Conservation (phyloP, 2,797 vertebrate species). For the Typhlichthys eigenmanni region DNA sequence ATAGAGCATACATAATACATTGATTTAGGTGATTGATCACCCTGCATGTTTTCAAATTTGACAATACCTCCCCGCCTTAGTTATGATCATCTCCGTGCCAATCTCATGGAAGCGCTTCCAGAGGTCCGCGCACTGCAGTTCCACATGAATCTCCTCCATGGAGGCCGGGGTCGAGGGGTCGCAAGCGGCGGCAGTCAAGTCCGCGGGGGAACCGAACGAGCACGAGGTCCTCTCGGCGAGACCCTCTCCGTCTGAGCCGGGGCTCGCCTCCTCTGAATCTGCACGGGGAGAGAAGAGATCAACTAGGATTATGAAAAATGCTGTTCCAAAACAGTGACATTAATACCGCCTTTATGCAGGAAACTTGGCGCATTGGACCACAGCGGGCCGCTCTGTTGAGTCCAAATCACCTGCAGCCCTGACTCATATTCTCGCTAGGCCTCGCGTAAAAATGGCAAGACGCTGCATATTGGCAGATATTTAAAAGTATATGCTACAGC, state of each 20-base stretch:
- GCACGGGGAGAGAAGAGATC: conserved; percentile 20
- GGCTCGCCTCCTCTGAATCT: conserved; percentile 97
- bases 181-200: conserved; percentile 80
- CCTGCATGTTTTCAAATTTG: neutral
- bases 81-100: conserved; percentile 99
- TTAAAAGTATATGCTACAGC: neutral
- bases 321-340: conserved; percentile 32
- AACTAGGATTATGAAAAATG: conserved; percentile 33
- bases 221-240: conserved; percentile 91
- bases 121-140: conserved; percentile 95
- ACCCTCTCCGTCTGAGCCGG: conserved; percentile 91
- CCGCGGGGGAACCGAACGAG: conserved; percentile 86
- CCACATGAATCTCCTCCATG: conserved; percentile 98
- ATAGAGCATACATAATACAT: too few species aligned
- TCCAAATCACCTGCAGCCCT: conserved; percentile 61
- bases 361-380: conserved; percentile 43
- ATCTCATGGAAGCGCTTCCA: conserved; percentile 99
- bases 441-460: conserved; percentile 42
- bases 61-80: conserved; percentile 94
- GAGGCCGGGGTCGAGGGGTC: conserved; percentile 85
- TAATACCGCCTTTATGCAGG: conserved; percentile 42
- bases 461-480: neutral
- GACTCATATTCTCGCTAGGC: conserved; percentile 23
- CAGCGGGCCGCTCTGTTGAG: conserved; percentile 26
- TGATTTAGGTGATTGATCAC: too few species aligned